These are phyloP conservation scores for Drosophila pachea DNA, from an alignment of 1,140 invertebrate species.

Conservation along the genomic window DNA sequence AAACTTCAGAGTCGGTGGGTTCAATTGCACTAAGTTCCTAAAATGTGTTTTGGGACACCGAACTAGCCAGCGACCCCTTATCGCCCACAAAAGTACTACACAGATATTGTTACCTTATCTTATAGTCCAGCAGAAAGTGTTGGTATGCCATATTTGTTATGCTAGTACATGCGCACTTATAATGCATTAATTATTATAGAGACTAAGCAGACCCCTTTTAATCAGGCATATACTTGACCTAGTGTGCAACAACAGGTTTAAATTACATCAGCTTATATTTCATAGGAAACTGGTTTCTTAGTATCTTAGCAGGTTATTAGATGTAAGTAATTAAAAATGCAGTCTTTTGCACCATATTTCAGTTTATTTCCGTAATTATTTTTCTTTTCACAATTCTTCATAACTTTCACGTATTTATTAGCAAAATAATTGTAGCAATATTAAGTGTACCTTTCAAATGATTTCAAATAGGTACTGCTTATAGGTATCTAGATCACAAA, in stretches of 20 bases:
- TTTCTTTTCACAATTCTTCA: too few relatives aligned
- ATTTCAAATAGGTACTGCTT: too few relatives aligned
- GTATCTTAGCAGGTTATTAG: constrained; percentile 12
- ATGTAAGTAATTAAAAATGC: constrained; percentile 17
- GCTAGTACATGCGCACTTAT: constrained; percentile 55
- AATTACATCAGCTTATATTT: constrained; percentile 64
- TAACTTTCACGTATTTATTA: constrained; percentile 4
- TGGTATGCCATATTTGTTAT: constrained; percentile 28
- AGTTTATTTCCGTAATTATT: background rate
- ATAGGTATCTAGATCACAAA: too few relatives aligned
- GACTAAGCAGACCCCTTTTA: constrained; percentile 22
- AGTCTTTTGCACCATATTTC: constrained; percentile 7
- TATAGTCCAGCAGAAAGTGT: constrained; percentile 36
- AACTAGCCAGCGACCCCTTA: constrained; percentile 38
- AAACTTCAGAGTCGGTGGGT: constrained; percentile 39
- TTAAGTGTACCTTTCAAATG: background rate
- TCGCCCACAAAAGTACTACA: constrained; percentile 51
- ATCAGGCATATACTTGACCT: constrained; percentile 62
- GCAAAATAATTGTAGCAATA: constrained; percentile 34
- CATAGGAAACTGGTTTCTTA: constrained; percentile 51
- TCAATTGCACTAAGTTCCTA: constrained; percentile 41
- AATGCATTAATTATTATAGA: constrained; percentile 27
- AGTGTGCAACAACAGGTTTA: constrained; percentile 59
- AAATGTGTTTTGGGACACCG: constrained; percentile 41
- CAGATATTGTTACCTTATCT: constrained; percentile 58